Conservation (phyloP, 2,113 vertebrate species). For the Catharus fuscescens region DNA sequence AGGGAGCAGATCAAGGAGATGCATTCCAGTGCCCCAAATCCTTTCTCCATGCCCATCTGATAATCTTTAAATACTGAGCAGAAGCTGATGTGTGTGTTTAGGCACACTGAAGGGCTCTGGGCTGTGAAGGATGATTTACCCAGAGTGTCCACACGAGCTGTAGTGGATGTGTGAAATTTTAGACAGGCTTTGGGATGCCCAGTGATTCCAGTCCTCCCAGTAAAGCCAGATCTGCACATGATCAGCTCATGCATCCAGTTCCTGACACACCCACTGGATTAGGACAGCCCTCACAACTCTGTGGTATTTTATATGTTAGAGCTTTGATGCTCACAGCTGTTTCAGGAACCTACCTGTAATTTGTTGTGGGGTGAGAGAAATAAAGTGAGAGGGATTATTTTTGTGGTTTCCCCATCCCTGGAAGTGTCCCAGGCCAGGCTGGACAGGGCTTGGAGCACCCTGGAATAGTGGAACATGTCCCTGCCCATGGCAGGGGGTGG, state of each 20-base stretch:
- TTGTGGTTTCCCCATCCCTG: background rate
- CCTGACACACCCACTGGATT: no score
- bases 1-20: background rate
- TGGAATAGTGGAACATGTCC: background rate
- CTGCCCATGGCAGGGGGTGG: background rate
- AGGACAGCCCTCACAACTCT: background rate
- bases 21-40: background rate
- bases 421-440: fast-evolving
- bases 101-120: background rate
- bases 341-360: background rate
- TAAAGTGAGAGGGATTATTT: background rate
- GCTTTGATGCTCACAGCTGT: background rate
- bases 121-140: background rate
- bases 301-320: background rate
- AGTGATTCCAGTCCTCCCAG: background rate
- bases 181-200: background rate
- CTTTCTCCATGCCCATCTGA: background rate
- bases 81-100: background rate
- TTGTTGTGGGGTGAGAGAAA: background rate
- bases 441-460: background rate
- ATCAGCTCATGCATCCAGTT: fast-evolving
- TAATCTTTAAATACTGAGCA: background rate
- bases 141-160: background rate
- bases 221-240: background rate
- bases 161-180: background rate